A percentile compares a stretch with the other conserved stretches of the same genome.
Conservation (phyloP, 1,140 invertebrate genomes). For the Mylabris phalerata region DNA sequence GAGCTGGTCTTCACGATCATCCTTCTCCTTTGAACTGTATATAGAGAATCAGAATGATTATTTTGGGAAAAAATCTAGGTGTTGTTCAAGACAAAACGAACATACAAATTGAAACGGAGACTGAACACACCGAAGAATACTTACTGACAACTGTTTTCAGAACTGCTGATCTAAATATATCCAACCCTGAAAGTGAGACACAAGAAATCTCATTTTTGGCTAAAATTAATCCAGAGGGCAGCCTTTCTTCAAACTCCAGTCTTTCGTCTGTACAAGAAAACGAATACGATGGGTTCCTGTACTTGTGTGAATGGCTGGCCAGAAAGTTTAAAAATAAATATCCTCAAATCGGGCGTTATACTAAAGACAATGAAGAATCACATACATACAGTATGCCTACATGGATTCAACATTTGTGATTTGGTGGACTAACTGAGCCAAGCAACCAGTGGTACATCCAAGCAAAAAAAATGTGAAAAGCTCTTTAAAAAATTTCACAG, state of each 20-base stretch:
- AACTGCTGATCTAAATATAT: too few species aligned
- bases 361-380: neutral
- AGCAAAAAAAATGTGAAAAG: neutral
- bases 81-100: too few species aligned
- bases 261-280: neutral
- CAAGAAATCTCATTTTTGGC: too few species aligned
- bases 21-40: too few species aligned
- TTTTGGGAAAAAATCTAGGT: too few species aligned
- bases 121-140: too few species aligned
- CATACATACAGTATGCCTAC: neutral
- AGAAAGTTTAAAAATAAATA: neutral
- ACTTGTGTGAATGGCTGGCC: neutral
- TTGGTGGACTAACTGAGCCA: neutral
- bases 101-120: too few species aligned
- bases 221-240: neutral
- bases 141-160: too few species aligned
- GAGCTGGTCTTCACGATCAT: too few species aligned
- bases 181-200: too few species aligned
- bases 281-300: neutral
- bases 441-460: neutral
- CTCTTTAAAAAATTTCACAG: neutral
- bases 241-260: neutral
- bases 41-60: too few species aligned
- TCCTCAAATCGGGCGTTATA: neutral
- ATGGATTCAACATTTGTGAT: neutral